Evolutionary conservation across 2,113 vertebrate genomes (phyloP).

Genomic region (Spea bombifrons): DNA sequence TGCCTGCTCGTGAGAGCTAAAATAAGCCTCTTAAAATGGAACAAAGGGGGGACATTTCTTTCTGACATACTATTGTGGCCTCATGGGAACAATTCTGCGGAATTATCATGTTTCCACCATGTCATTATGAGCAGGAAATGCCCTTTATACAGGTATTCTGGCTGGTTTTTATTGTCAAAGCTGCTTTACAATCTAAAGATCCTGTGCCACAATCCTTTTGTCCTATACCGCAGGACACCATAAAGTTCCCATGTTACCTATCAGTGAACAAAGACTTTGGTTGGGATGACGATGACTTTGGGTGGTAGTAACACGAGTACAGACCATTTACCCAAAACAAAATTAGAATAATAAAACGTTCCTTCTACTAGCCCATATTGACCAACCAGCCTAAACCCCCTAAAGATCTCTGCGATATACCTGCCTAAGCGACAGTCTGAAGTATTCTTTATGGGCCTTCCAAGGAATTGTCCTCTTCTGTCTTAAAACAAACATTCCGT

Average conservation of each 20-base stretch:
- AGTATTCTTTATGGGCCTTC: too few species aligned
- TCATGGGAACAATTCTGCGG: constrained; percentile 11
- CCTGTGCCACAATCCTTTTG: not conserved
- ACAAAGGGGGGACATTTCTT: constrained; percentile 33
- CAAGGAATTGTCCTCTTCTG: too few species aligned
- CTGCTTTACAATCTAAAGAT: not conserved
- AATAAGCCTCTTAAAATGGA: constrained; percentile 7
- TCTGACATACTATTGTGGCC: constrained; percentile 17
- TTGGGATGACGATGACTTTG: not conserved
- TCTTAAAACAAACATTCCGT: too few species aligned
- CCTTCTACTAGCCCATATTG: too few species aligned
- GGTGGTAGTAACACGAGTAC: too few species aligned
- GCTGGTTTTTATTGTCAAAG: not conserved
- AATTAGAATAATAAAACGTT: too few species aligned
- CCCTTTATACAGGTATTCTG: not conserved
- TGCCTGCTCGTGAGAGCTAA: constrained; percentile 11
- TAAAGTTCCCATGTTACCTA: not conserved
- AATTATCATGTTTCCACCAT: constrained; percentile 11
- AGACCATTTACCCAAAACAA: too few species aligned
- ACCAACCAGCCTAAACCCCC: too few species aligned
- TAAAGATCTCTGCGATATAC: too few species aligned
- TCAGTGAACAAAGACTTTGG: not conserved
- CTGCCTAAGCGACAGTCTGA: too few species aligned
- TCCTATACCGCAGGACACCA: not conserved
- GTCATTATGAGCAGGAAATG: constrained; percentile 9